Conservation (phyloP, 2,113 vertebrate species). For the Xenus cinereus region DNA sequence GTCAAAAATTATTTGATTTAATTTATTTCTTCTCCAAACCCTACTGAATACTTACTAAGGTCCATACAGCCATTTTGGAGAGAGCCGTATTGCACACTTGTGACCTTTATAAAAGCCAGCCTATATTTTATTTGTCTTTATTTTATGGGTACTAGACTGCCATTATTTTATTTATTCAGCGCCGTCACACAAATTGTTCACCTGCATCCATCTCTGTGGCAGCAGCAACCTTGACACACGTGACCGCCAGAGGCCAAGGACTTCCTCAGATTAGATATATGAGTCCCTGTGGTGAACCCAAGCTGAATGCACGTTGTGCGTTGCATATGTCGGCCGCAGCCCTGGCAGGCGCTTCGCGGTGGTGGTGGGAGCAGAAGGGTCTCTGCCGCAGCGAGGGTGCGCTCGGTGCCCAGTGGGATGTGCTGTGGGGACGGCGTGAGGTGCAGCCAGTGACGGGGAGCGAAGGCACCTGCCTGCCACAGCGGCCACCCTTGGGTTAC, state of each 20-base stretch:
- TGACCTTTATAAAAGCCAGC: neutral
- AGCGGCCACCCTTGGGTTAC: neutral
- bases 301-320: neutral
- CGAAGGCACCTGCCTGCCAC: neutral
- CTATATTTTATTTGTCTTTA: slow-evolving; percentile 1
- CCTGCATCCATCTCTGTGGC: slow-evolving; percentile 36
- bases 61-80: neutral
- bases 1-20: neutral
- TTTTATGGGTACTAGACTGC: neutral
- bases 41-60: neutral
- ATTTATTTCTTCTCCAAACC: neutral
- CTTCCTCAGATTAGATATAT: slow-evolving; percentile 26
- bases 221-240: slow-evolving; percentile 42
- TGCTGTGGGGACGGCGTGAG: fast-evolving
- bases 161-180: slow-evolving; percentile 26
- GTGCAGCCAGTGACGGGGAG: neutral
- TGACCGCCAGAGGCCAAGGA: slow-evolving; percentile 37
- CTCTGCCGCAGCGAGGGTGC: neutral
- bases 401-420: neutral
- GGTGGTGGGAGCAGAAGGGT: neutral
- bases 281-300: neutral
- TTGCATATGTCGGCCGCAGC: fast-evolving
- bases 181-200: neutral
- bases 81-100: neutral
- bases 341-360: neutral